Conservation (phyloP, 2,113 vertebrate genomes). For the Corythornis madagascariensis region DNA sequence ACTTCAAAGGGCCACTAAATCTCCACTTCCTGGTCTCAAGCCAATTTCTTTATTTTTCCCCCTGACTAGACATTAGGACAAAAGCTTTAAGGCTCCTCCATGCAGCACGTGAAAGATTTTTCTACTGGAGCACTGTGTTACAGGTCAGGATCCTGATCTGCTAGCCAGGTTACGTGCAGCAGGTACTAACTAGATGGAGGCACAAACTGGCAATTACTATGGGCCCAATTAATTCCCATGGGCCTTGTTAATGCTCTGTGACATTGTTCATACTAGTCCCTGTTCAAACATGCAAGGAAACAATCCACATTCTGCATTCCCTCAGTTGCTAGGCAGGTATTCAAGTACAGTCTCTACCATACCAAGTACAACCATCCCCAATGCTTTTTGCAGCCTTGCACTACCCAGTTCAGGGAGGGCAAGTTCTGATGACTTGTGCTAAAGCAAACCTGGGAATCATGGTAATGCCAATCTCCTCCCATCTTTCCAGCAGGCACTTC, state of each 20-base stretch:
- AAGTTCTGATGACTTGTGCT: neutral
- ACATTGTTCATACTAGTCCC: neutral
- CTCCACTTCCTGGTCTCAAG: neutral
- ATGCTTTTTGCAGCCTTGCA: neutral
- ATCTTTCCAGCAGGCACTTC: neutral
- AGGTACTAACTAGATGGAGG: neutral
- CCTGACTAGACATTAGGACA: neutral
- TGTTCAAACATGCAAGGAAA: neutral
- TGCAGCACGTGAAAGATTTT: neutral
- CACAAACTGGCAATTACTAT: neutral
- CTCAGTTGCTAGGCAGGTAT: neutral
- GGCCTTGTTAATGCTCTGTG: neutral
- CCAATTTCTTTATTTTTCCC: neutral
- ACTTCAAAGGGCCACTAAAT: neutral
- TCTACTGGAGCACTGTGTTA: neutral
- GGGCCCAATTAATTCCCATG: neutral
- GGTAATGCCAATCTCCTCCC: neutral
- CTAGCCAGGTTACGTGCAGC: neutral
- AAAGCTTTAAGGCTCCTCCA: neutral
- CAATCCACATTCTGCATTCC: neutral
- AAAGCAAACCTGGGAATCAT: neutral
- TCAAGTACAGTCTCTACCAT: neutral
- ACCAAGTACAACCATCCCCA: accelerated
- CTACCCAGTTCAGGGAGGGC: accelerated
- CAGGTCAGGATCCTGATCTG: neutral